Evolutionary conservation across 1,140 invertebrate genomes (phyloP).

Genomic region (Camponotus pennsylvanicus): DNA sequence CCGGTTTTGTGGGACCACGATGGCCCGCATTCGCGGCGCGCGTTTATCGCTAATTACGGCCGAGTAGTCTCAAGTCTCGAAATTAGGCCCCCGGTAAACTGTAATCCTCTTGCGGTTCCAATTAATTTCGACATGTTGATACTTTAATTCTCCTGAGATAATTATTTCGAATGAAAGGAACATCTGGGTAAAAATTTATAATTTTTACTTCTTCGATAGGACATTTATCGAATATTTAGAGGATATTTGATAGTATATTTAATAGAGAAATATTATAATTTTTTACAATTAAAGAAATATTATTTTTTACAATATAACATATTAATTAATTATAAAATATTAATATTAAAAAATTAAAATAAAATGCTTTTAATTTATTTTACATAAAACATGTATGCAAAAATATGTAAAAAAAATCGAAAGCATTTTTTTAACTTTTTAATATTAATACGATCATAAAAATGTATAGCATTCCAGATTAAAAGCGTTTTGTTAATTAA

Average conservation of each 20-base stretch:
- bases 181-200: not conserved
- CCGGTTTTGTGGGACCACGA: not conserved
- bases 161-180: not conserved
- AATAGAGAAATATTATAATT: too few species aligned
- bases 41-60: conserved; percentile 15
- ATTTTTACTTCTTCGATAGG: not conserved
- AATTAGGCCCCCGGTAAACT: not conserved
- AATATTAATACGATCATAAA: not conserved
- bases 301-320: too few species aligned
- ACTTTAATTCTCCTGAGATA: not conserved
- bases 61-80: not conserved
- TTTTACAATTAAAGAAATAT: too few species aligned
- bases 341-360: not conserved
- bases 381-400: too few species aligned
- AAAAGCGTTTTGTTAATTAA: not conserved
- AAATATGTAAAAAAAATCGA: too few species aligned
- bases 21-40: conserved; percentile 25
- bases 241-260: too few species aligned
- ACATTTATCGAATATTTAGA: not conserved
- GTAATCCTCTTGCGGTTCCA: not conserved
- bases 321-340: too few species aligned
- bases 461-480: not conserved
- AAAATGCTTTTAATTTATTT: too few species aligned
- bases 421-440: not conserved
- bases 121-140: not conserved